Conservation (phyloP, 2,888 invertebrate genomes). For the Orthosia cruda region DNA sequence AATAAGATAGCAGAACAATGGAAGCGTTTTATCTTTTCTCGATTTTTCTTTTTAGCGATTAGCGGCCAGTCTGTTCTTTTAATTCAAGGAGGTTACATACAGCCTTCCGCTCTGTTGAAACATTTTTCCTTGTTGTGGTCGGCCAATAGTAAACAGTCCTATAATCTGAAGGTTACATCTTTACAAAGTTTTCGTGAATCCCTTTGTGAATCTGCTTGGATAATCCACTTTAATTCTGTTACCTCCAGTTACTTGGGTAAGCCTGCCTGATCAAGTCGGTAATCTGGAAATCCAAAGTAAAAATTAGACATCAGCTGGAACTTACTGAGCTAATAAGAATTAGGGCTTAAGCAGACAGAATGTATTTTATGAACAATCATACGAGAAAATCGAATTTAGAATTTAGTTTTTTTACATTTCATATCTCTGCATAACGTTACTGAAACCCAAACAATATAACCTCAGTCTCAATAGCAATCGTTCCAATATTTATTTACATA, state of each 20-base stretch:
- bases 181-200: conserved; percentile 2
- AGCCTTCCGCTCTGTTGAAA: conserved; percentile 16
- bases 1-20: conserved; percentile 57
- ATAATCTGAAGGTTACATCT: not conserved
- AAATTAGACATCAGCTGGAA: not conserved
- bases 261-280: not conserved
- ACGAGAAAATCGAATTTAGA: not conserved
- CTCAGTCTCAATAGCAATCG: conserved; percentile 13
- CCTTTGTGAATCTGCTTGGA: not conserved
- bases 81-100: conserved; percentile 38
- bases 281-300: not conserved
- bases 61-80: conserved; percentile 18
- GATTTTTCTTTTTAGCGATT: conserved; percentile 38
- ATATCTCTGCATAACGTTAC: not conserved
- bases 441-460: not conserved
- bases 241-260: not conserved
- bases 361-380: not conserved
- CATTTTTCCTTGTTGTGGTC: conserved; percentile 6
- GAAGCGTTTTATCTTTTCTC: conserved; percentile 40
- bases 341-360: not conserved
- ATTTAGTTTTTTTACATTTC: too few species aligned
- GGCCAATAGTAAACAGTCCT: not conserved
- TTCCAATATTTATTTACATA: conserved; percentile 53
- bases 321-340: not conserved
- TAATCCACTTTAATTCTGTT: not conserved